Evolutionary conservation across 35 echinoderm and acorn worm species (phyloP).

Genomic region (Chiridota heheva): DNA sequence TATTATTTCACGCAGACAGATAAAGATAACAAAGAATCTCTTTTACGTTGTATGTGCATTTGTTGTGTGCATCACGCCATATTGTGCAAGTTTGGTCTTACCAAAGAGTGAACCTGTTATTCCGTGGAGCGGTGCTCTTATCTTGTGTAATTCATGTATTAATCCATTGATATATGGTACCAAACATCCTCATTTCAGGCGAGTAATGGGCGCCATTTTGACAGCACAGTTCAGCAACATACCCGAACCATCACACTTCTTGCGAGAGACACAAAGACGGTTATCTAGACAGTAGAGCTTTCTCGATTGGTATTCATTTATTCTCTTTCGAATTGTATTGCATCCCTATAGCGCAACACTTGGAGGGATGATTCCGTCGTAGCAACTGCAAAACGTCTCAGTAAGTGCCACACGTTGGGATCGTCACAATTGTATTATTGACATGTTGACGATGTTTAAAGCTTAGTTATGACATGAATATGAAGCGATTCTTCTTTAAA

Average conservation of each 20-base stretch:
- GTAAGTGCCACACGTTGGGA: no score
- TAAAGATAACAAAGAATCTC: slow-evolving; percentile 88
- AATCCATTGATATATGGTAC: slow-evolving; percentile 88
- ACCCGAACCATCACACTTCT: slow-evolving; percentile 77
- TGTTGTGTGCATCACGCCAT: slow-evolving; percentile 81
- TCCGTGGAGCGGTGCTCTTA: slow-evolving; percentile 76
- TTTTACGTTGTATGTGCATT: slow-evolving; percentile 83
- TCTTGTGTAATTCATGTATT: slow-evolving; percentile 77
- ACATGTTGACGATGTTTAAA: no score
- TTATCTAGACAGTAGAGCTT: no score
- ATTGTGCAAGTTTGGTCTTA: slow-evolving; percentile 76
- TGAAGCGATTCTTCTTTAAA: no score
- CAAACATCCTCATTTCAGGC: slow-evolving; percentile 88
- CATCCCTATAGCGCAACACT: no score
- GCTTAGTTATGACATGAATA: no score
- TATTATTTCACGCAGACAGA: slow-evolving; percentile 55
- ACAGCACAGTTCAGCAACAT: slow-evolving; percentile 55
- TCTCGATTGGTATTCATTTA: no score
- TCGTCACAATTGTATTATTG: no score
- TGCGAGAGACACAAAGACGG: slow-evolving; percentile 44
- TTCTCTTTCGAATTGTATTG: no score
- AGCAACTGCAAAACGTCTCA: no score
- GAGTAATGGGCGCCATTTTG: slow-evolving; percentile 74
- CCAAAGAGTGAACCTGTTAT: slow-evolving; percentile 76
- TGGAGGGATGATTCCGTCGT: no score